Base-by-base conservation (phyloP, 1,140 invertebrate species). In the Dryas iulia region DNA sequence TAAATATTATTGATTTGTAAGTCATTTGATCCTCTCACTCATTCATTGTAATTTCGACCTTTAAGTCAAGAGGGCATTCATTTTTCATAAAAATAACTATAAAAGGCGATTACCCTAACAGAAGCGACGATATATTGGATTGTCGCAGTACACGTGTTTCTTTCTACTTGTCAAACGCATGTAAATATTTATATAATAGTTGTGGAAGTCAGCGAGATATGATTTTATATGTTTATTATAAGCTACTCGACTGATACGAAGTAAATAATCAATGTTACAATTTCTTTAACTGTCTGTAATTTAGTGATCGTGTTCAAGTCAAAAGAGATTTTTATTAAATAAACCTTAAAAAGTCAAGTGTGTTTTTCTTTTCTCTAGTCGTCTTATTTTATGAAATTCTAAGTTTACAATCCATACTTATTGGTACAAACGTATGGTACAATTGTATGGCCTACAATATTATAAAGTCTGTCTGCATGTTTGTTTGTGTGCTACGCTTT, bases 301-400 rank as follows among this genome's bases (percentile, higher is more conserved):
- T 89, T 91, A 91, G 89, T 87, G 82, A 91, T 86, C 87, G 89
- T 91, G 89, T 91, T 91, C 89, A 90, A 91, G 86, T 91, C 86
- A 87, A 90, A 91, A 89, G 82, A 89, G 81, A 87, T 91, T 90
- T 90, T 90, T 91, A 91, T 88, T 85, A 90, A 90, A 89, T 89
- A 91, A 91, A 89, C 74, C 77, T 67, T 74, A 83, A 87, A 89
- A 86, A 69, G 70, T 63, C 66, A 57, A 47, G 18, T 47, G 39
- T 11, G 39, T 47, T 47, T 47, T 47, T 47, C 2, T 47, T n/a
- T n/a, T n/a, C n/a, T 47, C n/a, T 21, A 21, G 26, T 28, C 6
- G 2, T 28, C 26, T 28, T 6, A 28, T n/a, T n/a, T n/a, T n/a
- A n/a, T n/a, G n/a, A n/a, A n/a, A n/a, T n/a, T n/a, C n/a, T n/a